Base-by-base conservation (phyloP, 2,888 invertebrate genomes). In the Heliconius ismenius region DNA sequence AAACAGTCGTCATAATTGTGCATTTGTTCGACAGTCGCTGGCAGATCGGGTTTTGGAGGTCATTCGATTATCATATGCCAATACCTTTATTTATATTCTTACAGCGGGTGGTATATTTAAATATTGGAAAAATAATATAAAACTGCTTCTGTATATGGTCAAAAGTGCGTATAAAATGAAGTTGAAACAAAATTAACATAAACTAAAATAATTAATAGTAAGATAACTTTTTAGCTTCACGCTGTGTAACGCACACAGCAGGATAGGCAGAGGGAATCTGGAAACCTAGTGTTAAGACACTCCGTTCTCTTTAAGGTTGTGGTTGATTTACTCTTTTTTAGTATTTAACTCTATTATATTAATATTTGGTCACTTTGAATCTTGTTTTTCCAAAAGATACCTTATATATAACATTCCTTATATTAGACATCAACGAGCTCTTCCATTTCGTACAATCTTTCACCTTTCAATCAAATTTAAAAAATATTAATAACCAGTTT, bases 391-490 rank as follows among this genome's bases (percentile, higher is more conserved):
- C 1, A 24, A 67, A 65, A 36, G 1, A 65, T 65, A n/a, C 11
- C 24, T 65, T 32, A 21, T 64, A 10, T 32, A 36, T 79, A 79
- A 75, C 74, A 80, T 75, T 80, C 76, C 73, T 69, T 78, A 60
- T 76, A 80, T 81, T 78, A 83, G 82, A 82, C 81, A 78, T 83
- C 81, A 83, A 82, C 83, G 83, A 78, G 78, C 72, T 63, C 36
- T 21, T 32, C 63, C n/a, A 11, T 18, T 13, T 58, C n/a, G 9
- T 39, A n/a, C n/a, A 24, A 13, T 39, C 65, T 39, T 43, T 24
- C 15, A 67, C 15, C 15, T 67, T 39, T 67, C 24, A 67, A 67
- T 43, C 39, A 24, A 43, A 67, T 39, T n/a, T 13, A 65, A 39
- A 28, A 3, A 65, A 67, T 67, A 67, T 24, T 18, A 15, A 18